Conservation (phyloP, 2,888 invertebrate genomes). For the Hofmannophila pseudospretella region DNA sequence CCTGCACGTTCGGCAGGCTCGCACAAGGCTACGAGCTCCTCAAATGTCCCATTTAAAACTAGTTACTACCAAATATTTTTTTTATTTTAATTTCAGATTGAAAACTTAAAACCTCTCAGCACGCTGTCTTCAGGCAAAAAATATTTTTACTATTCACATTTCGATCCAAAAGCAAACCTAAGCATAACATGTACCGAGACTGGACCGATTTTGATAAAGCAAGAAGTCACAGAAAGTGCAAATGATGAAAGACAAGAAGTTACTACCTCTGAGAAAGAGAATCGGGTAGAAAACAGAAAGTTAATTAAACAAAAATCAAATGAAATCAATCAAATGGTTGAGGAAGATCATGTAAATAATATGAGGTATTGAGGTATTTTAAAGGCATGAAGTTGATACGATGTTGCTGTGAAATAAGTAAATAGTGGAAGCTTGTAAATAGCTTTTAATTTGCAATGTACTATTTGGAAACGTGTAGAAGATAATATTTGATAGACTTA, state of each 20-base stretch:
- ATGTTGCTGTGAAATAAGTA: too few species aligned
- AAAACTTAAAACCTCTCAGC: neutral
- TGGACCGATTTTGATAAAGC: constrained; percentile 2
- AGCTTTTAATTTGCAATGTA: too few species aligned
- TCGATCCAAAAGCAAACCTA: neutral
- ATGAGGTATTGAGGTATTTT: neutral
- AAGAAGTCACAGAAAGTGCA: neutral
- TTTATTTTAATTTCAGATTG: neutral
- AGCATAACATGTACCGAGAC: constrained; percentile 1
- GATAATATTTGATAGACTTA: too few species aligned
- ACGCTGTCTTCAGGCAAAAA: neutral
- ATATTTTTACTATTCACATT: neutral
- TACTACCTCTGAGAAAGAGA: neutral
- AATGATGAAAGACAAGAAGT: neutral
- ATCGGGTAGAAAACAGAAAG: neutral
- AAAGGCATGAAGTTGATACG: too few species aligned
- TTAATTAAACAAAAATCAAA: neutral
- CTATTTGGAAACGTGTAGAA: too few species aligned
- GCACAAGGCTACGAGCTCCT: too few species aligned
- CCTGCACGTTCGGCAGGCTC: too few species aligned
- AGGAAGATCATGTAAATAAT: neutral
- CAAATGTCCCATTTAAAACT: too few species aligned
- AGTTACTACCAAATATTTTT: too few species aligned
- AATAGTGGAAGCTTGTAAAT: too few species aligned
- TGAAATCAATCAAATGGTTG: neutral